A percentile compares a stretch with the other conserved stretches of the same genome.
These are phyloP conservation scores for Eremophila alpestris DNA, from an alignment of 2,797 vertebrate species.

Conservation along the genomic window DNA sequence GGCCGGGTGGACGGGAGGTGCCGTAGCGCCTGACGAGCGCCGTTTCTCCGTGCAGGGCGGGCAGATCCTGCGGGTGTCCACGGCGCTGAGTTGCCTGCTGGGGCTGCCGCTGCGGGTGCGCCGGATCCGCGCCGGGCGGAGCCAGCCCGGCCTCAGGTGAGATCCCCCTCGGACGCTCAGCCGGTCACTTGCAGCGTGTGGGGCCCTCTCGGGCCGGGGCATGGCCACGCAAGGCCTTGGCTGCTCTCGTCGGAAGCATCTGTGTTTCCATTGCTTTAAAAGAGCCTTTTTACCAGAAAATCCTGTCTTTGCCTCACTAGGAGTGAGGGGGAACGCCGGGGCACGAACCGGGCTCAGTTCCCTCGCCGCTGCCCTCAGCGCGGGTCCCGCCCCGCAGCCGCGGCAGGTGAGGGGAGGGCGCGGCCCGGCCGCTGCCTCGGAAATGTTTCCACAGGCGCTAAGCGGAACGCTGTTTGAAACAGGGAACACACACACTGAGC, in stretches of 20 bases:
- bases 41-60: slow-evolving; percentile 82
- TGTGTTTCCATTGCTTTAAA: not conserved
- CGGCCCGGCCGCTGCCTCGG: not conserved
- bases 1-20: not conserved
- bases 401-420: not conserved
- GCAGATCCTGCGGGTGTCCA: slow-evolving; percentile 90
- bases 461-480: no score
- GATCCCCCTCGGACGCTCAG: not conserved
- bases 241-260: not conserved
- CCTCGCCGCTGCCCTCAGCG: not conserved
- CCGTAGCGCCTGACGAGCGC: not conserved
- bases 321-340: not conserved
- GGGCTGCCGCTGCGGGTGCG: slow-evolving; percentile 83
- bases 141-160: slow-evolving; percentile 92
- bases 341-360: accelerated
- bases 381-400: not conserved
- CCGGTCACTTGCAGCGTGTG: not conserved
- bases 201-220: not conserved
- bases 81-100: slow-evolving; percentile 89
- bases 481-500: accelerated
- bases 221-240: not conserved
- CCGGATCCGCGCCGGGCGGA: slow-evolving; percentile 92
- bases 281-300: not conserved
- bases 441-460: accelerated
- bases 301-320: not conserved